These are phyloP conservation scores for Phortica okadai DNA, from an alignment of 2,888 invertebrate genomes.

Conservation along the genomic window DNA sequence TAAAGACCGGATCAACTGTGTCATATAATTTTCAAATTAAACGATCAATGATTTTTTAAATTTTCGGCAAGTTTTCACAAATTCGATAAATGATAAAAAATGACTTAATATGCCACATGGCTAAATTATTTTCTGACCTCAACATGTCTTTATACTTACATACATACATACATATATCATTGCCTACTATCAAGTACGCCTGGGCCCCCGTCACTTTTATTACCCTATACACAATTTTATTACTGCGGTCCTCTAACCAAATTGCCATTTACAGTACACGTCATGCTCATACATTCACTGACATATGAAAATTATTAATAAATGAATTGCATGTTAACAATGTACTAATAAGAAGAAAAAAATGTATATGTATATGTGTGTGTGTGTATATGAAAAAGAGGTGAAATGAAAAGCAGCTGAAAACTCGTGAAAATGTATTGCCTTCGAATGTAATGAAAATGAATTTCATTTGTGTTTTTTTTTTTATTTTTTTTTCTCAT, in stretches of 20 bases:
- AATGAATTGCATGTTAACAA: conserved; percentile 29
- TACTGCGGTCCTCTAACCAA: too few species aligned
- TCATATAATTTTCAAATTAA: too few species aligned
- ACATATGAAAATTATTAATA: conserved; percentile 61
- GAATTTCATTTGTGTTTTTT: background rate
- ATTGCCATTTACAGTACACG: conserved; percentile 5
- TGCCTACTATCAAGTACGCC: background rate
- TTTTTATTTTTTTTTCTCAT: too few species aligned
- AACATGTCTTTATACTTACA: too few species aligned
- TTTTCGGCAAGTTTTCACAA: too few species aligned
- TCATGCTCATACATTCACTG: conserved; percentile 50
- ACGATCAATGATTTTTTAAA: too few species aligned
- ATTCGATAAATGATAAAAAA: too few species aligned
- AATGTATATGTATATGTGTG: background rate
- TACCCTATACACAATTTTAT: background rate
- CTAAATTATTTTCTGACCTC: too few species aligned
- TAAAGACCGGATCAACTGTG: too few species aligned
- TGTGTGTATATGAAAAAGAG: conserved; percentile 37
- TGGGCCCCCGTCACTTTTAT: background rate
- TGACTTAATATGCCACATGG: too few species aligned
- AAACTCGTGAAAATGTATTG: conserved; percentile 56
- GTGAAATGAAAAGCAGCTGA: conserved; percentile 56
- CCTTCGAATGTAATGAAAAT: conserved; percentile 26
- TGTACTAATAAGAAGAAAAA: background rate
- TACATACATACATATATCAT: too few species aligned